Evolutionary conservation across 2,797 vertebrate genomes (phyloP), one percentile per base, ranked within the genome.

Genomic region (Falco peregrinus): DNA sequence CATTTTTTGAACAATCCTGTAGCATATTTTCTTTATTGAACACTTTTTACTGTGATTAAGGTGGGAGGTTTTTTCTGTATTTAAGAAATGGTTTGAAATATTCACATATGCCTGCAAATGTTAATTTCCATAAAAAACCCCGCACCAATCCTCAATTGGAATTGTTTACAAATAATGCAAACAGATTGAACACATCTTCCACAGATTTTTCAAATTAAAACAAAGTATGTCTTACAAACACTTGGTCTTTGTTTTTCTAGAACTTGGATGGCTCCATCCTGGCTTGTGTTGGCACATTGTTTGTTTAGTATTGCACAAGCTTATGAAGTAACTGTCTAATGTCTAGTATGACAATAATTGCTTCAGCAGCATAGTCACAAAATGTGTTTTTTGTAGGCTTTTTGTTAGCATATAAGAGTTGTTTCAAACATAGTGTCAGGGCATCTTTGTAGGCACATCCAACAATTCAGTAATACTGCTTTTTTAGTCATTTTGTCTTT

Each of bases 201-300:
- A n/a, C 75, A 89, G 28, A 70, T 83, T 94, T 92, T 96, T 89
- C 56, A 41, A 37, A 92, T 94, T 84, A 82, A 54, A 86, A 56
- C 39, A 21, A 71, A 93, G 41, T 65, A 20, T 71, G 59, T 63
- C 57, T 87, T 88, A 87, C 41, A 69, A 84, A 73, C 87, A 81
- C 69, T 86, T 91, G 48, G n/a, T 60, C 76, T 68, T 93, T 92
- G 24, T 94, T 77, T 80, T 59, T 76, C 63, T 93, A 43, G 79
- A 89, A 41, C 73, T 59, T 82, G 63, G n/a, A 26, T 88, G 57
- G 35, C 73, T 95, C 19, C n/a, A 60, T 48, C 15, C 31, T 45
- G 88, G 75, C 75, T 87, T 90, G 70, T 86, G 11, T 28, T 73
- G 79, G 37, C 75, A 16, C 17, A 29, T 56, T 61, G 22, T 56